Evolutionary conservation across 2,113 vertebrate genomes (phyloP).

Genomic region (Petromus typicus): DNA sequence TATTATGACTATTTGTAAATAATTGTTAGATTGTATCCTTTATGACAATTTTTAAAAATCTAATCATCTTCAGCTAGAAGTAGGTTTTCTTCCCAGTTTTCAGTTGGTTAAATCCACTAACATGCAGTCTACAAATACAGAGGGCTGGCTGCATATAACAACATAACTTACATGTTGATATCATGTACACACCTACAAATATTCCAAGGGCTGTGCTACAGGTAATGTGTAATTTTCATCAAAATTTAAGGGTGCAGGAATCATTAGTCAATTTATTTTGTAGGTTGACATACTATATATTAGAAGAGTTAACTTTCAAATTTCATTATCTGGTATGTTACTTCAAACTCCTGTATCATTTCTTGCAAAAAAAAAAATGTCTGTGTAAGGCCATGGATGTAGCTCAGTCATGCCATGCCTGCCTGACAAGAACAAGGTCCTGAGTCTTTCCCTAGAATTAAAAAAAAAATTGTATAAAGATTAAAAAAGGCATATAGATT

Average conservation of each 20-base stretch:
- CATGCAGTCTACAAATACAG: not conserved
- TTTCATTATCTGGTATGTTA: not conserved
- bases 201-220: not conserved
- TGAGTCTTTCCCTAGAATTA: no score
- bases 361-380: not conserved
- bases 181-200: accelerated
- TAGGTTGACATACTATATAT: not conserved
- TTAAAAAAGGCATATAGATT: not conserved
- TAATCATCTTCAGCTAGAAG: not conserved
- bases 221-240: not conserved
- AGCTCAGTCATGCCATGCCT: no score
- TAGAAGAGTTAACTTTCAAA: not conserved
- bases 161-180: not conserved
- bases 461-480: not conserved
- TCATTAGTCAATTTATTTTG: not conserved
- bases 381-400: no score
- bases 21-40: not conserved
- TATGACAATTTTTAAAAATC: not conserved
- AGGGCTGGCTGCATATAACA: not conserved
- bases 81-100: not conserved
- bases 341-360: not conserved
- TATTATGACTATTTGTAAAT: not conserved
- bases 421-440: no score
- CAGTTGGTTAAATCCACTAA: no score
- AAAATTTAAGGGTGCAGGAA: not conserved